These are phyloP conservation scores for Cremastinae sp. DNA, from an alignment of 2,888 invertebrate species.

Conservation along the genomic window DNA sequence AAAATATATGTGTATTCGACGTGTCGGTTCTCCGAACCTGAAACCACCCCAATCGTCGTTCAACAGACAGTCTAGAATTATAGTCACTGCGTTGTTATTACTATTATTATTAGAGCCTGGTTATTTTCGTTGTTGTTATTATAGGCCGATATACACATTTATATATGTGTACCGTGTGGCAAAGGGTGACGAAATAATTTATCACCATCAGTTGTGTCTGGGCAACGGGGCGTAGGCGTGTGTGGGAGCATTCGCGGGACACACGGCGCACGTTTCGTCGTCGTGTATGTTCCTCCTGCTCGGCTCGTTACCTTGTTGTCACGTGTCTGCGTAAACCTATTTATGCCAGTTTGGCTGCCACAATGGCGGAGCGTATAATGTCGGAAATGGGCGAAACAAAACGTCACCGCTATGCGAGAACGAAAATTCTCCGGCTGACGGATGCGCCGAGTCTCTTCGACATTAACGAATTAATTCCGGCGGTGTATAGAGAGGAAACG, in stretches of 20 bases:
- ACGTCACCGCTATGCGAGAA: slow-evolving; percentile 20
- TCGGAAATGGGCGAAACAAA: slow-evolving; percentile 37
- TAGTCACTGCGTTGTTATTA: slow-evolving; percentile 30
- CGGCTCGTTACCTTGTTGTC: slow-evolving; percentile 52
- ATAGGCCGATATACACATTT: background rate
- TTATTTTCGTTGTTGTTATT: background rate
- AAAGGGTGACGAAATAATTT: slow-evolving; percentile 54
- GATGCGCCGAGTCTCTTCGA: slow-evolving; percentile 29
- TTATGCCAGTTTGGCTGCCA: slow-evolving; percentile 15
- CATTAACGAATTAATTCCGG: slow-evolving; percentile 42
- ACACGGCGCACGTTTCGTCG: slow-evolving; percentile 37
- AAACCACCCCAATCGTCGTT: slow-evolving; percentile 38
- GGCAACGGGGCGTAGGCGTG: slow-evolving; percentile 30
- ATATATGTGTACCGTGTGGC: slow-evolving; percentile 20
- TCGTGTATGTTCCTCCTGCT: slow-evolving; percentile 38
- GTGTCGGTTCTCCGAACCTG: slow-evolving; percentile 42
- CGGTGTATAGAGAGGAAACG: background rate
- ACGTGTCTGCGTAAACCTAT: slow-evolving; percentile 25
- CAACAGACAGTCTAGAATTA: slow-evolving; percentile 40
- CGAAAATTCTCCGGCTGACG: slow-evolving; percentile 36
- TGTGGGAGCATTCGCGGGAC: slow-evolving; percentile 20
- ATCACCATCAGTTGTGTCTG: slow-evolving; percentile 42
- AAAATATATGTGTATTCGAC: background rate
- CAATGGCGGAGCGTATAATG: slow-evolving; percentile 20
- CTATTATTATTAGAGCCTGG: no score